Evolutionary conservation across 1,140 invertebrate genomes (phyloP), one percentile per base, ranked within the genome.

Genomic region (Atta colombica): DNA sequence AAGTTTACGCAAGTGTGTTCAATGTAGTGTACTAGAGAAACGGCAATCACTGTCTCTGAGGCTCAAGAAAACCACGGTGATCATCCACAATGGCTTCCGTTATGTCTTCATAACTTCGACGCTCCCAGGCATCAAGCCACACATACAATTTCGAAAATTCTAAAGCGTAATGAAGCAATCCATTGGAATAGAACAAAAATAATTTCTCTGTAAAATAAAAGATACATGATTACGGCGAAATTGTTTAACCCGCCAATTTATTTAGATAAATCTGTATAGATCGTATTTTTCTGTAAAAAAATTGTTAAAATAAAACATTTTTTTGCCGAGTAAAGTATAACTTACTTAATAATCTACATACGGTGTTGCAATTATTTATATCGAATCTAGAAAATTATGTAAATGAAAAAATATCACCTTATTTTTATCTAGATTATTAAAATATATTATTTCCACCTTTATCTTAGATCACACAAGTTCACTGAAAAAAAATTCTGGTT

Each of bases 41-140:
- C n/a, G 55, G 60, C 80, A 84, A 84, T 84, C 80, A 75, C 55
- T 51, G 69, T 75, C 80, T 81, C 66, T 6, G 55, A 84, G 25
- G 28, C 18, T 75, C 69, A 58, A 49, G 80, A 84, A 75, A 84
- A 84, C 80, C 55, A 49, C 69, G 25, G 39, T 61, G 69, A 21
- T 74, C 55, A 74, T 71, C 39, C 69, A n/a, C 49, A 58, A 84
- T 31, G 49, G 49, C 65, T 71, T 58, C 49, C 49, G 65, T 31
- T 71, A 21, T 16, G 25, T 74, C 69, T 51, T 74, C 31, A 21
- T 74, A 82, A 31, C 55, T 61, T 61, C 28, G 25, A 51, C 25
- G 55, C 55, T 51, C 31, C 65, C 25, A 39, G 69, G 55, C 31
- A 49, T 51, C 39, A 12, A 81, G 14, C 39, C 8, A 45, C 39